Conservation (phyloP, 2,888 invertebrate genomes). For the Andrena minutula region DNA sequence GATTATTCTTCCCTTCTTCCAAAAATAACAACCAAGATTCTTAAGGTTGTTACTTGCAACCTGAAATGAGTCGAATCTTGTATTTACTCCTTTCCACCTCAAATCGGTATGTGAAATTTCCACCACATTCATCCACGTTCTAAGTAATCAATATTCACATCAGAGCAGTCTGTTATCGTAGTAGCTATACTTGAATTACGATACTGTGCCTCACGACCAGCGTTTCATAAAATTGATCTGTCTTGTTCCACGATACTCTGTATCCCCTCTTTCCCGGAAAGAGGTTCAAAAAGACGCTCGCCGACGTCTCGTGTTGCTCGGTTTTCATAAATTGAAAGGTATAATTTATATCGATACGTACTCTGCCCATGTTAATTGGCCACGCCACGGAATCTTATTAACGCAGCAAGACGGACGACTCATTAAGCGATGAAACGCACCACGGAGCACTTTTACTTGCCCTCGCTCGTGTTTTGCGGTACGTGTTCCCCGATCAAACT, state of each 20-base stretch:
- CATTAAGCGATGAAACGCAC: neutral
- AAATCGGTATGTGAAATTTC: too few relatives aligned
- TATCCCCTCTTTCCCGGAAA: neutral
- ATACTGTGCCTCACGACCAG: neutral
- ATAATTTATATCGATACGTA: neutral
- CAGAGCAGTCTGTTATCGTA: neutral
- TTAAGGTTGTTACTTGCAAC: too few relatives aligned
- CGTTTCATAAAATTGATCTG: neutral
- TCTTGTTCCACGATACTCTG: neutral
- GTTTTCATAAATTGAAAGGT: constrained; percentile 2
- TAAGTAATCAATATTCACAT: neutral
- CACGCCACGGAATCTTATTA: neutral
- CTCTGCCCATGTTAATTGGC: constrained; percentile 1
- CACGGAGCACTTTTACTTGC: neutral
- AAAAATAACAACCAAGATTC: too few relatives aligned
- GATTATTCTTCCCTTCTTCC: too few relatives aligned
- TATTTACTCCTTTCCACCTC: too few relatives aligned
- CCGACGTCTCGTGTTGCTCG: neutral
- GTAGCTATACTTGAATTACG: neutral
- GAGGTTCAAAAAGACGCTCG: neutral
- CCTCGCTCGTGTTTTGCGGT: neutral
- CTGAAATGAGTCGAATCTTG: too few relatives aligned
- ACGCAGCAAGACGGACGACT: neutral
- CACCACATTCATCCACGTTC: neutral
- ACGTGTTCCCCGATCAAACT: neutral